A percentile compares a stretch with the other conserved stretches of the same genome.
phyloP scores from a whole-genome alignment of 2,113 vertebrate species.

The Gymnorhina tibicen region DNA sequence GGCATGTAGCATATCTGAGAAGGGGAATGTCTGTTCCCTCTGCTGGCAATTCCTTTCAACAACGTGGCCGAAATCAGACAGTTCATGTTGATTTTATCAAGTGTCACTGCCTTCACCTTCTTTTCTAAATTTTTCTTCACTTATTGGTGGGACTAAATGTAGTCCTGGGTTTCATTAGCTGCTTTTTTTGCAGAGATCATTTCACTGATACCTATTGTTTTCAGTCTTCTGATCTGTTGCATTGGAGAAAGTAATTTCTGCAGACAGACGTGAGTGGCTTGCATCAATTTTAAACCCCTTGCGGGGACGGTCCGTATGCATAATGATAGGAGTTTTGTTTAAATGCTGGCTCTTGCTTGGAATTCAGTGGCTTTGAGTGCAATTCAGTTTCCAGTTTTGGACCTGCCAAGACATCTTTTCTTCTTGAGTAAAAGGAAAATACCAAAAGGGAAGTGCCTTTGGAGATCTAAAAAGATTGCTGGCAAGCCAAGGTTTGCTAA shows the following conservation, averaged over 20 bases:
- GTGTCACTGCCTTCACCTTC: not conserved
- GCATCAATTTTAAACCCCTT: not conserved
- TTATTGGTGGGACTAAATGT: not conserved
- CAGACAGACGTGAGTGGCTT: not conserved
- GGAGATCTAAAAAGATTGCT: not conserved
- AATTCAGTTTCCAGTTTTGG: not conserved
- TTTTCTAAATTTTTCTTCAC: not conserved
- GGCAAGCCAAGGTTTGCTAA: not conserved
- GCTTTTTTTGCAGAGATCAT: not conserved
- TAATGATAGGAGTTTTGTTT: not conserved
- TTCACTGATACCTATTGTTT: not conserved
- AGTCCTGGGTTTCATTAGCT: not conserved
- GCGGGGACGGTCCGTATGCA: accelerated
- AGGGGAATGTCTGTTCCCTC: not conserved
- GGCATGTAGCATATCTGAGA: not conserved
- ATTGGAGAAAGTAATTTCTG: not conserved
- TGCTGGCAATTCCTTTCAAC: not conserved
- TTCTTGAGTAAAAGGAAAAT: not conserved
- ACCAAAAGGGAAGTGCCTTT: not conserved
- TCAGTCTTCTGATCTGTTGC: not conserved
- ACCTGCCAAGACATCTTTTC: not conserved
- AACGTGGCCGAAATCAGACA: not conserved
- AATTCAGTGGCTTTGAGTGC: not conserved
- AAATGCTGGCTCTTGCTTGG: not conserved
- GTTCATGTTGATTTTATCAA: not conserved